These are phyloP conservation scores for Sylvia atricapilla DNA, from an alignment of 2,113 vertebrate genomes.

Conservation along the genomic window DNA sequence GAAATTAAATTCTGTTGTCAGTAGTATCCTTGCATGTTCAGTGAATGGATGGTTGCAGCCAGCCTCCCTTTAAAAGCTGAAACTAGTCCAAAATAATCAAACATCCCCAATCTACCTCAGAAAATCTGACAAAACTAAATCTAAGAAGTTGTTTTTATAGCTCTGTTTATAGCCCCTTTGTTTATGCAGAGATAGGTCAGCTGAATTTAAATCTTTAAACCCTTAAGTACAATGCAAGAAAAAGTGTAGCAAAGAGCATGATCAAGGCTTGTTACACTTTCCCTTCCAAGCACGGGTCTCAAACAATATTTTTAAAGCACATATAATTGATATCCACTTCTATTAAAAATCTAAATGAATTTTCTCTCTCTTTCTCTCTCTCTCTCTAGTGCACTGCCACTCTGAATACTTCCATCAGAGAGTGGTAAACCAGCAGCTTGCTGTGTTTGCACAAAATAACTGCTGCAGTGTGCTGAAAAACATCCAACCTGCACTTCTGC, in stretches of 20 bases:
- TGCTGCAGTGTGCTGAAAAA: conserved; percentile 61
- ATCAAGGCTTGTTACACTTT: not conserved
- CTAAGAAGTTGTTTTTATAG: not conserved
- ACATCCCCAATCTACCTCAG: not conserved
- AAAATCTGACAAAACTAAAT: conserved; percentile 4
- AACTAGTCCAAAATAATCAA: not conserved
- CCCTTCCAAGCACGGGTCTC: not conserved
- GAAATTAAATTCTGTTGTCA: not conserved
- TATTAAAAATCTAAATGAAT: conserved; percentile 53
- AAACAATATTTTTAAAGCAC: not conserved
- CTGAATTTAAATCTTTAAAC: conserved; percentile 35
- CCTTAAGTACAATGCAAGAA: not conserved
- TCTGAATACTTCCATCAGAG: conserved; percentile 45
- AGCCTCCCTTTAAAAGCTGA: not conserved
- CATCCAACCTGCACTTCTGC: conserved; percentile 29
- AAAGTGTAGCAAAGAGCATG: not conserved
- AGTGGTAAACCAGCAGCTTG: conserved; percentile 56
- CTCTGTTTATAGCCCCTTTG: not conserved
- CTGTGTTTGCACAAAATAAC: conserved; percentile 69
- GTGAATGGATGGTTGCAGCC: not conserved
- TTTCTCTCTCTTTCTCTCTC: conserved; percentile 10
- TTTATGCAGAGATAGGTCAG: conserved; percentile 1
- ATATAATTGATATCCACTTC: conserved; percentile 26
- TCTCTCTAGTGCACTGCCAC: conserved; percentile 10
- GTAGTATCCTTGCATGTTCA: not conserved